Evolutionary conservation across 2,113 vertebrate genomes (phyloP).

Genomic region (Anhinga rufa): DNA sequence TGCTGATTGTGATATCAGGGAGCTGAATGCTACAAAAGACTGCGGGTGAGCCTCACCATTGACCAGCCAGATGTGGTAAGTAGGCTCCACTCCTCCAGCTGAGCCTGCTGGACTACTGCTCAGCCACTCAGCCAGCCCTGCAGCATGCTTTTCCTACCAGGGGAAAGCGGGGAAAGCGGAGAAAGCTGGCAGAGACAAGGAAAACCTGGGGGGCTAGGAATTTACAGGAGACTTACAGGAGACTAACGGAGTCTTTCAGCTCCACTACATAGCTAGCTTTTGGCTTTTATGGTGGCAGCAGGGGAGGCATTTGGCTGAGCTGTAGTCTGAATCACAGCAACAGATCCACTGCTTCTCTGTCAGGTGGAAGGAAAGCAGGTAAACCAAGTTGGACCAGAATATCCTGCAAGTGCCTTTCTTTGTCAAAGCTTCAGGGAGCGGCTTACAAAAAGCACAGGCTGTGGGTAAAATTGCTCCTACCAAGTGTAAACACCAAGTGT

Average conservation of each 20-base stretch:
- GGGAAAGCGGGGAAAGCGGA: neutral
- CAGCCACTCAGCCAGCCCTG: neutral
- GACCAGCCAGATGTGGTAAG: neutral
- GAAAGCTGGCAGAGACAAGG: neutral
- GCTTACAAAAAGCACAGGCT: neutral
- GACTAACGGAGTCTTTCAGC: neutral
- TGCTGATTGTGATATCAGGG: neutral
- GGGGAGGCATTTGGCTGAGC: neutral
- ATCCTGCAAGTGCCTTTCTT: neutral
- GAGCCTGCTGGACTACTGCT: neutral
- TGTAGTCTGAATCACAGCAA: neutral
- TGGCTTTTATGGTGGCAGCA: neutral
- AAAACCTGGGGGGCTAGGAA: neutral
- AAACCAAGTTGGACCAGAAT: neutral
- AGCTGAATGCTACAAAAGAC: neutral
- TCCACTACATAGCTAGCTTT: neutral
- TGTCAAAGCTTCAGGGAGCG: neutral
- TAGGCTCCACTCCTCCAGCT: neutral
- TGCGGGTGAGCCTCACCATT: neutral
- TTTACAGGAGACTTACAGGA: neutral
- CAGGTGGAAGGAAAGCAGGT: neutral
- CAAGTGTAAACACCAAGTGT: neutral
- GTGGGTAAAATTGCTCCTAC: neutral
- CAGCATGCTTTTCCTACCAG: neutral
- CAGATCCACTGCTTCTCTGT: neutral